Evolutionary conservation across 2,797 vertebrate genomes (phyloP), one percentile per base, ranked within the genome.

Genomic region (Pipistrellus kuhlii): DNA sequence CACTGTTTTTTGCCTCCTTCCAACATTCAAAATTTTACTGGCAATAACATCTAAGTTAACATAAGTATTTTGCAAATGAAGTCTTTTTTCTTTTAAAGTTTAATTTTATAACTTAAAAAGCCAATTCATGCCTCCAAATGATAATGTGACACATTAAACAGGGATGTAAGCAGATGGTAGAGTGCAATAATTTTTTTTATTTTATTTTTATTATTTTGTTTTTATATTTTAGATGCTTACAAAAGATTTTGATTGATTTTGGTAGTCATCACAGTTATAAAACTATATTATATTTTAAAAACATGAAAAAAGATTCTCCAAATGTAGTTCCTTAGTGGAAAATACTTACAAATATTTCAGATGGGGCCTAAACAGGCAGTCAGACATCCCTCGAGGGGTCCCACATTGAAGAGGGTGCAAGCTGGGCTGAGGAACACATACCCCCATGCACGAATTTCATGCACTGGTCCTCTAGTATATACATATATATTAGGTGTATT

Each of bases 71-170:
- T 82, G 85, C 35, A 94, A 94, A 80, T 91, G 8, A 91, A 85
- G 30, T 8, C 6, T 94, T n/a, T n/a, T 23, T 73, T 94, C 64
- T 41, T 96, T 12, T 59, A 94, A 96, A 78, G 62, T 95, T 83
- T 88, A 41, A 91, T 97, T 97, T 78, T 90, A 72, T 91, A 96
- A 75, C 86, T 90, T 86, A 12, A 53, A 87, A 87, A 85, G 97
- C 27, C 1, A 82, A 83, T 95, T 96, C 91, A 21, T 87, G 11
- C 9, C 4, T 71, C 27, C 41, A 93, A 77, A 88, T 82, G 91
- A 6, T 90, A 89, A 95, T 94, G 93, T 97, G 8, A 13, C 21
- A 44, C 66, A 90, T 96, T 96, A 97, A 90, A n/a, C 25, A 94
- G 71, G 94, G 59, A 95, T 86, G 68, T 84, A 93, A 90, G 13